phyloP scores from a whole-genome alignment of 2,113 vertebrate genomes.

The Leucoraja erinaceus region DNA sequence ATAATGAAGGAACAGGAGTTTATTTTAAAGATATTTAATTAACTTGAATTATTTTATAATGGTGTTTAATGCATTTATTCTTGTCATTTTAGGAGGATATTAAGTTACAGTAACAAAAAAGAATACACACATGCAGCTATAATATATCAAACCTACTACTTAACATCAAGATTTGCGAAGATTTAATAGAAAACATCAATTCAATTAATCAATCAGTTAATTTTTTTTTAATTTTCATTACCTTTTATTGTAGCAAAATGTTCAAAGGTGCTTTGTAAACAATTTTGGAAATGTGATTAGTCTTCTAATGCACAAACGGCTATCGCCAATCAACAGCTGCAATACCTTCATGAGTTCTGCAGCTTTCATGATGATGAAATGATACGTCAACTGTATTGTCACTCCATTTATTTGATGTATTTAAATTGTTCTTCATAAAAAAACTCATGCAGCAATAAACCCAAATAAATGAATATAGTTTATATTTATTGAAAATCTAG shows the following conservation, averaged over 20 bases:
- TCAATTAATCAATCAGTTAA: too few species aligned
- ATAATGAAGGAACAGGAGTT: constrained; percentile 1
- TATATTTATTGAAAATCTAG: neutral
- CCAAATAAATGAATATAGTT: neutral
- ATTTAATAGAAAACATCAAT: too few species aligned
- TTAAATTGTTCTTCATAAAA: neutral
- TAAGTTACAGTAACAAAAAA: neutral
- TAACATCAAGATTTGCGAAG: neutral
- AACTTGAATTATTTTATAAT: neutral
- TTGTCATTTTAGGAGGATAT: neutral
- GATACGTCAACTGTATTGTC: neutral
- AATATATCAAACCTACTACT: neutral
- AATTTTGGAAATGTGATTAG: neutral
- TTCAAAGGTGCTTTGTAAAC: neutral
- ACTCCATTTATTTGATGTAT: neutral
- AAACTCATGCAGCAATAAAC: neutral
- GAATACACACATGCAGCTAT: neutral
- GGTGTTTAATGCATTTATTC: neutral
- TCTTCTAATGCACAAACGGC: neutral
- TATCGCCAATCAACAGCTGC: neutral
- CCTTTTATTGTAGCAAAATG: neutral
- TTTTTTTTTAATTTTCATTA: too few species aligned
- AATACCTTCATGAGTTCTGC: neutral
- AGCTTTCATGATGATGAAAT: neutral
- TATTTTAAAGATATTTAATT: constrained; percentile 2